Evolutionary conservation across 2,888 invertebrate species (phyloP).

Genomic region (Gymnocheta viridis): DNA sequence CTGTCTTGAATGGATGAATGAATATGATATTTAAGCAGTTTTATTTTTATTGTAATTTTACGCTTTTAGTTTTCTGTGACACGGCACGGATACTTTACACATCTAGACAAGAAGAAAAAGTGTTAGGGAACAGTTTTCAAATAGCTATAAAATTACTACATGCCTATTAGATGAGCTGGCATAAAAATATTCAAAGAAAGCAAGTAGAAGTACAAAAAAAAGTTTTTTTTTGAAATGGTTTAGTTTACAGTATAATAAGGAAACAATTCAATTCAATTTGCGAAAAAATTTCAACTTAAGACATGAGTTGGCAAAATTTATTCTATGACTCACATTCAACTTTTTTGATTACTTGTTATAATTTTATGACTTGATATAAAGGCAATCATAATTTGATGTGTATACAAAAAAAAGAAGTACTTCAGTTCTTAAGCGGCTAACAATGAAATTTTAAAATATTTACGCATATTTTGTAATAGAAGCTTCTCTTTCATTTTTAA

Average conservation of each 20-base stretch:
- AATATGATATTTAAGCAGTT: slow-evolving; percentile 42
- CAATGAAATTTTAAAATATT: slow-evolving; percentile 71
- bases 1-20: slow-evolving; percentile 35
- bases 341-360: background rate
- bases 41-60: slow-evolving; percentile 5
- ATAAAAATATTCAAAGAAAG: background rate
- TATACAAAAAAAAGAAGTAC: background rate
- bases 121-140: too few relatives aligned
- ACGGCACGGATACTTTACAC: too few relatives aligned
- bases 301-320: background rate
- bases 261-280: background rate
- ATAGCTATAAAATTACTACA: slow-evolving; percentile 80
- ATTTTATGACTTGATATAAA: background rate
- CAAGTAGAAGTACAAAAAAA: background rate
- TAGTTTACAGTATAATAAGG: background rate
- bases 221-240: background rate
- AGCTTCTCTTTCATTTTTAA: slow-evolving; percentile 42
- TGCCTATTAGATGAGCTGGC: slow-evolving; percentile 78
- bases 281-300: background rate
- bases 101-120: too few relatives aligned
- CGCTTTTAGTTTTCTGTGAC: too few relatives aligned
- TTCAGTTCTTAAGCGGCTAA: background rate
- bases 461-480: slow-evolving; percentile 76
- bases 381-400: background rate
- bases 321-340: background rate